phyloP scores from a whole-genome alignment of 1,140 invertebrate species.

The Sycophila sp. region DNA sequence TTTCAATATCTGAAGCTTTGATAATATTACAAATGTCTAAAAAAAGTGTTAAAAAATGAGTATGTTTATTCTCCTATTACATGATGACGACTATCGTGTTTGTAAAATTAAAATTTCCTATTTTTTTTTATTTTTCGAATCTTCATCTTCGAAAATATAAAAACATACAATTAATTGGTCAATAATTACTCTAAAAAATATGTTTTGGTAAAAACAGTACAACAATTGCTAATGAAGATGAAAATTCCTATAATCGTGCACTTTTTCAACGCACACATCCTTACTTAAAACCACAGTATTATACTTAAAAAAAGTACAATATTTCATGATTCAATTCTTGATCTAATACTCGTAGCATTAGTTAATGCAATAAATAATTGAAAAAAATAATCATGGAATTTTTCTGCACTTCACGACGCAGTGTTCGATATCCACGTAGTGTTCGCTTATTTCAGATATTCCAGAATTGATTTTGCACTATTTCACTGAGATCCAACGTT shows the following conservation, averaged over 20 bases:
- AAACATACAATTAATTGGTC: background rate
- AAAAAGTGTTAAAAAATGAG: slow-evolving; percentile 15
- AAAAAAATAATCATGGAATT: slow-evolving; percentile 24
- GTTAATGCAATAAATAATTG: slow-evolving; percentile 32
- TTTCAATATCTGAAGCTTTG: slow-evolving; percentile 1
- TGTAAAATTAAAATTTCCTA: slow-evolving; percentile 18
- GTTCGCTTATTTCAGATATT: slow-evolving; percentile 1
- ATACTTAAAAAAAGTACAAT: slow-evolving; percentile 33
- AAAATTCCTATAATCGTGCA: slow-evolving; percentile 1
- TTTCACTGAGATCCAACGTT: slow-evolving; percentile 1
- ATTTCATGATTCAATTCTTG: slow-evolving; percentile 8
- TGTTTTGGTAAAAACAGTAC: background rate
- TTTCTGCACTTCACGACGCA: background rate
- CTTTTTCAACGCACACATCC: background rate
- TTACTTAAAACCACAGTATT: slow-evolving; percentile 3
- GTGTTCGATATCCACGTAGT: no score
- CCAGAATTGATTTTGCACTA: slow-evolving; percentile 11
- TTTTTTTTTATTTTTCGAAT: background rate
- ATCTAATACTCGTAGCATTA: slow-evolving; percentile 34
- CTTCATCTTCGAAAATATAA: slow-evolving; percentile 16
- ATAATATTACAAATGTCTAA: slow-evolving; percentile 9
- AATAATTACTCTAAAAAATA: background rate
- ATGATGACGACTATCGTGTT: background rate
- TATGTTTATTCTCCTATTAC: slow-evolving; percentile 10
- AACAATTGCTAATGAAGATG: slow-evolving; percentile 14